Evolutionary conservation across 2,797 vertebrate genomes (phyloP), one percentile per base, ranked within the genome.

Genomic region (Telmatherina bonti): DNA sequence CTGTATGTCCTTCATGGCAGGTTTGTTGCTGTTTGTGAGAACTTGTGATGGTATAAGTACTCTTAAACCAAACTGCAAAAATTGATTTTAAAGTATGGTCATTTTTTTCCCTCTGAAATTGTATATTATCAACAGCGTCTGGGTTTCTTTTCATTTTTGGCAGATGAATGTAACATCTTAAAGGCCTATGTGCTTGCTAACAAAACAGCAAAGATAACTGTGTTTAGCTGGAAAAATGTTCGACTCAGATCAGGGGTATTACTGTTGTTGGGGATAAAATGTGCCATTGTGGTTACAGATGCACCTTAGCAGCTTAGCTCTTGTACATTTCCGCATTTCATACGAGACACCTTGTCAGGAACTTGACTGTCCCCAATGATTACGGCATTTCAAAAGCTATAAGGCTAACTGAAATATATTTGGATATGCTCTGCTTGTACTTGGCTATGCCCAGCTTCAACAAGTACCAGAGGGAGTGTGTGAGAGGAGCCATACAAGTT

Each of bases 401-500:
- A 62, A 70, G 70, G 49, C 43, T 41, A 18, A 51, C 30, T 65
- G 43, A 56, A 70, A 55, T 52, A 61, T 16, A 68, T 61, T 77
- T 67, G 52, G 55, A 84, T 74, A 67, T 29, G 36, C 27, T 53
- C 16, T 27, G 63, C 41, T 70, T 72, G 24, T 35, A n/a, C 47
- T 81, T 33, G 2, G 51, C 16, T 45, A 41, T 62, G 66, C 69
- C 24, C 53, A 18, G n/a, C 61, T 71, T 78, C 79, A 84, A 86
- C 78, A 83, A 74, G 84, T 85, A 76, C 82, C 79, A 31, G 33
- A 64, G 80, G 82, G 79, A 78, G 75, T 43, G 52, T n/a, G 76
- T 65, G 78, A 67, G 79, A 72, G 53, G 67, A 82, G 63, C 76
- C 70, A 88, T 90, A 79, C 79, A 86, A 83, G 76, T 89, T 92